A percentile compares a stretch with the other conserved stretches of the same genome.
Evolutionary conservation across 2,797 vertebrate genomes (phyloP).

Genomic region (Varecia variegata): DNA sequence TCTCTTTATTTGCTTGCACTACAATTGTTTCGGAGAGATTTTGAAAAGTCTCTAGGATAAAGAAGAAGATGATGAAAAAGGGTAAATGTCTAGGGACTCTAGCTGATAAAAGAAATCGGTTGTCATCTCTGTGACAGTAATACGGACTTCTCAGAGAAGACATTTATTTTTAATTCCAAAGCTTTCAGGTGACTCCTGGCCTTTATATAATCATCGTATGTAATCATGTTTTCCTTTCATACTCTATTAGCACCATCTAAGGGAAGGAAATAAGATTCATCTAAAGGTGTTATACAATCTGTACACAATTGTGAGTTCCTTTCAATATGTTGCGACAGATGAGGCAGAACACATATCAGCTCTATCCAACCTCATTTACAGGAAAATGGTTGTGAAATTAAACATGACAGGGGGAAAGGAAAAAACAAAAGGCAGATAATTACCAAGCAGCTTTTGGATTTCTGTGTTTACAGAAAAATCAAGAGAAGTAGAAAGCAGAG

Average conservation of each 20-base stretch:
- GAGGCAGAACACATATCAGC: slow-evolving; percentile 9
- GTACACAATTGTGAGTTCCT: slow-evolving; percentile 67
- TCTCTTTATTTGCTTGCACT: slow-evolving; percentile 14
- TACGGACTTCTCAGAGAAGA: slow-evolving; percentile 49
- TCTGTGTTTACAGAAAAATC: slow-evolving; percentile 61
- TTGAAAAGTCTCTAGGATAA: slow-evolving; percentile 40
- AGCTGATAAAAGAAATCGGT: slow-evolving; percentile 34
- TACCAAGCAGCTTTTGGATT: slow-evolving; percentile 18
- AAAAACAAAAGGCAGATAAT: slow-evolving; percentile 53
- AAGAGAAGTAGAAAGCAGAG: slow-evolving; percentile 33
- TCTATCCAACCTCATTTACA: slow-evolving; percentile 45
- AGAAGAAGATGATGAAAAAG: neutral
- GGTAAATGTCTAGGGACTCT: neutral
- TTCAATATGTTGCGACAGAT: slow-evolving; percentile 59
- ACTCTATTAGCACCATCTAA: slow-evolving; percentile 85
- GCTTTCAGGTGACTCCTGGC: slow-evolving; percentile 37
- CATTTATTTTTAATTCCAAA: slow-evolving; percentile 69
- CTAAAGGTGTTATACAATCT: slow-evolving; percentile 63
- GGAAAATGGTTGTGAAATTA: slow-evolving; percentile 60
- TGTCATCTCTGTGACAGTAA: slow-evolving; percentile 58
- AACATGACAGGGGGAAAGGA: slow-evolving; percentile 16
- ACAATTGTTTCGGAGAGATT: slow-evolving; percentile 30
- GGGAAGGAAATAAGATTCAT: slow-evolving; percentile 81
- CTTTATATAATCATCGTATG: slow-evolving; percentile 58
- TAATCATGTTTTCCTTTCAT: slow-evolving; percentile 73